Conservation (phyloP, 1,140 invertebrate species). For the Cephus cinctus region DNA sequence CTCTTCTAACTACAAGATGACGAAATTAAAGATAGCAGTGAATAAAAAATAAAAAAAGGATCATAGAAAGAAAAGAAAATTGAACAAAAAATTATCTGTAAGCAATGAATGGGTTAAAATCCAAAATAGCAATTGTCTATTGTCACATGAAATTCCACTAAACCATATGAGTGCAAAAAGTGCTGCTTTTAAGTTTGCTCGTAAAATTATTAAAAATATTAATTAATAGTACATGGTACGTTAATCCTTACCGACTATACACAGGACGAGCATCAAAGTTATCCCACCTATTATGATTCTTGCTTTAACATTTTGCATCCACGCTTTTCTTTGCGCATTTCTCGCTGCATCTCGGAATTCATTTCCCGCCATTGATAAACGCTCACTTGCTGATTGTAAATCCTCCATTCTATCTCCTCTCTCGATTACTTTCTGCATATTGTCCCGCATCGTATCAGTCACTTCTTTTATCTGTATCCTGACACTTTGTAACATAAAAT, state of each 20-base stretch:
- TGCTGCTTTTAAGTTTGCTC: no score
- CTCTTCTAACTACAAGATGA: slow-evolving; percentile 9
- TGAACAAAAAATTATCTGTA: no score
- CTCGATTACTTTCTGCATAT: slow-evolving; percentile 60
- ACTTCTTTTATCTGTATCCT: slow-evolving; percentile 60
- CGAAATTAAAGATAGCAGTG: no score
- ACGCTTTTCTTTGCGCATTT: slow-evolving; percentile 53
- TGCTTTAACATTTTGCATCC: slow-evolving; percentile 57
- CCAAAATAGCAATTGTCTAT: no score
- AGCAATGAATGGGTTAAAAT: no score
- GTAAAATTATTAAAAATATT: no score
- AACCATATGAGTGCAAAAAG: no score
- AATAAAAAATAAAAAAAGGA: no score
- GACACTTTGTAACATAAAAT: slow-evolving; percentile 31
- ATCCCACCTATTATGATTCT: slow-evolving; percentile 41
- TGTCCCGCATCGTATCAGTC: slow-evolving; percentile 60
- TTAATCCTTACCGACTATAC: slow-evolving; percentile 45
- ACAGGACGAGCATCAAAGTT: slow-evolving; percentile 38
- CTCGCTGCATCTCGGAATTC: slow-evolving; percentile 57
- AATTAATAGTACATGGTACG: no score
- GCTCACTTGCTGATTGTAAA: slow-evolving; percentile 58
- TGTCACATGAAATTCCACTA: no score
- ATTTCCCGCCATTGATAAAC: slow-evolving; percentile 50
- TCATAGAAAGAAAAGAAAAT: no score
- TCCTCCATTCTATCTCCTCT: slow-evolving; percentile 60